Conservation (phyloP, 2,888 invertebrate genomes). For the Brachyptera risi region DNA sequence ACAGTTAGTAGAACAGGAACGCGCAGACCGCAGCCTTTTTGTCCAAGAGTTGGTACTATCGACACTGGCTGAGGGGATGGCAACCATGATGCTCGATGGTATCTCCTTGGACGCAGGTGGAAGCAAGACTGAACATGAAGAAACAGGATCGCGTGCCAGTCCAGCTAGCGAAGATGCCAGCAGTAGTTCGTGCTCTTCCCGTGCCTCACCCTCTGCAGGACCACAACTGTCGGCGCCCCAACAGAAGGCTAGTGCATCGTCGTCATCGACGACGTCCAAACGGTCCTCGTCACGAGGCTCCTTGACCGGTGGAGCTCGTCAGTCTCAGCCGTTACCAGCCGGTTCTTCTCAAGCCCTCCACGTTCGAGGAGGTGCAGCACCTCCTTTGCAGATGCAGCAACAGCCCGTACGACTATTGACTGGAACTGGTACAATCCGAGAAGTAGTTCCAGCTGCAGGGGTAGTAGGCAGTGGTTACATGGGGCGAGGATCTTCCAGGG, state of each 20-base stretch:
- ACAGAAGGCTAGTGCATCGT: constrained; percentile 22
- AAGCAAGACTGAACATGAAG: constrained; percentile 26
- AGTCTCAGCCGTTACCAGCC: too few species aligned
- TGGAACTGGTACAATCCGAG: constrained; percentile 37
- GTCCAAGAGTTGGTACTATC: constrained; percentile 66
- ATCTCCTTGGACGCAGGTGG: constrained; percentile 23
- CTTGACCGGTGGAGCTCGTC: background rate
- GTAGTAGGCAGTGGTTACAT: constrained; percentile 24
- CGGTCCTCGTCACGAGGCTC: constrained; percentile 21
- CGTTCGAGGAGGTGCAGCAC: constrained; percentile 17
- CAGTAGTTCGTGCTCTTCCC: constrained; percentile 24
- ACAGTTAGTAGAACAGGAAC: constrained; percentile 52
- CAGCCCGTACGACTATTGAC: constrained; percentile 31
- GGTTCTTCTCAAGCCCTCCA: constrained; percentile 17
- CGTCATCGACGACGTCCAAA: constrained; percentile 13
- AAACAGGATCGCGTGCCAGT: constrained; percentile 22
- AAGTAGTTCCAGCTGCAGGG: constrained; percentile 32
- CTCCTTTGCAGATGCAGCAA: constrained; percentile 6
- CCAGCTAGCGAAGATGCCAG: constrained; percentile 20
- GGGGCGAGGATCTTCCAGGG: constrained; percentile 37
- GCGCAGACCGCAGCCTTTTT: constrained; percentile 62
- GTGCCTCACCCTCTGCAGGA: constrained; percentile 30
- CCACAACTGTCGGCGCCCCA: constrained; percentile 24
- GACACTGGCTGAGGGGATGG: constrained; percentile 46
- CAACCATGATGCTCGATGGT: constrained; percentile 24